These are phyloP conservation scores for Lagorchestes hirsutus DNA, from an alignment of 2,797 vertebrate genomes.

Conservation along the genomic window DNA sequence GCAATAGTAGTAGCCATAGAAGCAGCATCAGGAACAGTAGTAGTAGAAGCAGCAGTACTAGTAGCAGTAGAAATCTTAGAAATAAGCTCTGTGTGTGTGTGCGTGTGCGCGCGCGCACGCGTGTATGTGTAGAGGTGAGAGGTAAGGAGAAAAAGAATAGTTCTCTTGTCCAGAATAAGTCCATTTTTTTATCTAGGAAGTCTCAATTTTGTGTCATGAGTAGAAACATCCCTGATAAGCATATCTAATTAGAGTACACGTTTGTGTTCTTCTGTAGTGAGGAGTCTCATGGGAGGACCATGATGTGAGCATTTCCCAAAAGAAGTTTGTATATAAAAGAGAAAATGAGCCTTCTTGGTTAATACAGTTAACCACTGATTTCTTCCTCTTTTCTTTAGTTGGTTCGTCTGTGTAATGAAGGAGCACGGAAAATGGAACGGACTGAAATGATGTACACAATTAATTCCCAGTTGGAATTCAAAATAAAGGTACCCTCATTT, in stretches of 20 bases:
- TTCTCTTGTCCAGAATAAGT: background rate
- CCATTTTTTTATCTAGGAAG: constrained; percentile 19
- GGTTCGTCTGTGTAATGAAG: constrained; percentile 97
- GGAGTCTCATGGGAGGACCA: background rate
- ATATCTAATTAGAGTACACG: background rate
- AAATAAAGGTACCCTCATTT: constrained; percentile 92
- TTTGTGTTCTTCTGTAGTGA: background rate
- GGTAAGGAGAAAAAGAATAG: background rate
- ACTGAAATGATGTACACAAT: constrained; percentile 99
- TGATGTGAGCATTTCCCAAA: background rate
- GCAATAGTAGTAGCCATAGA: too few relatives aligned
- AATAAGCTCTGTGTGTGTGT: background rate
- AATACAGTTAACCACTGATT: background rate
- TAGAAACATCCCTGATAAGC: background rate
- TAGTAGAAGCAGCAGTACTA: too few relatives aligned
- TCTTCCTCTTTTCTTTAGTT: constrained; percentile 85
- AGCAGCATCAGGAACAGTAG: too few relatives aligned
- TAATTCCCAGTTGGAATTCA: constrained; percentile 98
- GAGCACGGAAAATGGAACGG: constrained; percentile 97
- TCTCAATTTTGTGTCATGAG: background rate
- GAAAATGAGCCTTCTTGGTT: background rate
- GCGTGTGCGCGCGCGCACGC: background rate
- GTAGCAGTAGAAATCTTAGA: background rate
- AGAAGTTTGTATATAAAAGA: background rate
- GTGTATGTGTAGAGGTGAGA: background rate